These are phyloP conservation scores for Lycophotia porphyrea DNA, from an alignment of 2,888 invertebrate genomes.

Conservation along the genomic window DNA sequence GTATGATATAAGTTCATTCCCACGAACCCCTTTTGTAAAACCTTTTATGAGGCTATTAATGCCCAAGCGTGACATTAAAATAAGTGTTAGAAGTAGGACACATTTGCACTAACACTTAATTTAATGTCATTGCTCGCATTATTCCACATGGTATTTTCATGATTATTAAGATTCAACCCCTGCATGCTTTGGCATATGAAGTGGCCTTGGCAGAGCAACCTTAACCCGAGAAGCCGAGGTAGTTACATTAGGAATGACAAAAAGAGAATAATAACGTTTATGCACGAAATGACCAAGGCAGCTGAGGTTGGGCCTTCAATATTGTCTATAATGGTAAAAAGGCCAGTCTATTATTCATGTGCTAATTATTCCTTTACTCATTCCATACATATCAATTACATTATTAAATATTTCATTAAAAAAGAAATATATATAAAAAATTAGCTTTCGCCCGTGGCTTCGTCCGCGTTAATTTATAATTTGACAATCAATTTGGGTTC, in stretches of 20 bases:
- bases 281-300: constrained; percentile 6
- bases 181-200: constrained; percentile 48
- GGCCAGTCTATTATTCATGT: neutral
- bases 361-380: too few species aligned
- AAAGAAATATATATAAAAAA: too few species aligned
- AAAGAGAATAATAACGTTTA: constrained; percentile 36
- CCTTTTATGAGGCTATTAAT: constrained; percentile 26
- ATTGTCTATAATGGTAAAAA: neutral
- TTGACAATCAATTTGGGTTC: too few species aligned
- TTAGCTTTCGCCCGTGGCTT: too few species aligned
- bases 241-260: constrained; percentile 47
- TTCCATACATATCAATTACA: too few species aligned
- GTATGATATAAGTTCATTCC: neutral
- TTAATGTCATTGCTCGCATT: constrained; percentile 51
- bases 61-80: constrained; percentile 40
- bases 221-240: constrained; percentile 39
- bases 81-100: constrained; percentile 29
- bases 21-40: neutral
- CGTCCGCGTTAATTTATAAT: too few species aligned
- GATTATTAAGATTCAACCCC: constrained; percentile 51
- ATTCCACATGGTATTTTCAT: constrained; percentile 55
- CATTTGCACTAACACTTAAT: constrained; percentile 36
- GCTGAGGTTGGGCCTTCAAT: neutral
- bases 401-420: too few species aligned
- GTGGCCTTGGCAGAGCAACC: constrained; percentile 42